Base-by-base conservation (phyloP, 2,113 vertebrate genomes). In the Epinephelus fuscoguttatus region DNA sequence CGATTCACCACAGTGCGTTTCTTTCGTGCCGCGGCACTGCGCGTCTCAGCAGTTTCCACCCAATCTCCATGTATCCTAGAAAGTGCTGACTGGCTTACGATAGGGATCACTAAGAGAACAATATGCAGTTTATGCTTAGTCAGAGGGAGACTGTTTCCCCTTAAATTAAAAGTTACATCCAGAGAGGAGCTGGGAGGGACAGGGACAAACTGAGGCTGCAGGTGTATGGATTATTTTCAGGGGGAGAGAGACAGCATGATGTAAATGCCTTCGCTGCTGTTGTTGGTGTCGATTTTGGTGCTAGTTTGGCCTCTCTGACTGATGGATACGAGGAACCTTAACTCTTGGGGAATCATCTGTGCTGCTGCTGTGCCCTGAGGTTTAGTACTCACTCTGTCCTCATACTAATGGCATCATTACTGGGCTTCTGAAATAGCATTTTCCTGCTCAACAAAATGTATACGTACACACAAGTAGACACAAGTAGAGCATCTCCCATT, bases 81-180 rank as follows among this genome's bases (percentile, higher is more conserved):
- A 93, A 91, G 55, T 88, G 90, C 92, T 92, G 92, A 94, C 87
- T 80, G 72, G 69, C 47, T 84, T 67, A 75, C 19, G 61, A 90
- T 69, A 18, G 78, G 83, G 78, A 91, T 90, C 82, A 85, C 78
- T 89, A 64, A 78, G 50, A 93, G 84, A 92, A 89, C 82, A 90
- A 91, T 73, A 77, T 67, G 12, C 68, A 56, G 63, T 86, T 87
- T 87, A 49, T 90, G 85, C 89, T 92, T 89, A 89, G 85, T 92
- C 79, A 92, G 91, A 93, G 78, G 42, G 78, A 89, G 75, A 50
- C 45, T 62, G 55, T 78, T 87, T 88, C 75, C 30, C 63, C 74
- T 72, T 77, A 83, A 92, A 91, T 92, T 84, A 74, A 85, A 82
- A 91, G 66, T 87, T 60, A 67, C 67, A 88, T 60, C 70, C 64